A percentile compares a stretch with the other conserved stretches of the same genome.
Conservation (phyloP, 2,797 vertebrate species). For the Leptoclinus maculatus region DNA sequence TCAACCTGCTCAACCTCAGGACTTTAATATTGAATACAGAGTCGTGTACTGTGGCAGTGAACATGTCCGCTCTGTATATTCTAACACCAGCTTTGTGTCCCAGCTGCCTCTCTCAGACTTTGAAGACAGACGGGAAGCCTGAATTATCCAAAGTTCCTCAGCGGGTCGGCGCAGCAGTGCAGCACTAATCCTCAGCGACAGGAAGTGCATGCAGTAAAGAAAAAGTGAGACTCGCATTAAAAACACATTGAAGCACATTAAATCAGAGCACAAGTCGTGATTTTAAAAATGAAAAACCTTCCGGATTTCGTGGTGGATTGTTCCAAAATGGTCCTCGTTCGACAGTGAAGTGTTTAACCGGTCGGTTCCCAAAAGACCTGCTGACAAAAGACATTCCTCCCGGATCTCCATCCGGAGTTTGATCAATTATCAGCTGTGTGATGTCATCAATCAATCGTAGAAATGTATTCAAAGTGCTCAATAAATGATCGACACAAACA, state of each 20-base stretch:
- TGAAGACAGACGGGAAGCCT: conserved; percentile 12
- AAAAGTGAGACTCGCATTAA: background rate
- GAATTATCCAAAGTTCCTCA: conserved; percentile 45
- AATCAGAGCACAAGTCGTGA: background rate
- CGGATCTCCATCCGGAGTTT: too few species aligned
- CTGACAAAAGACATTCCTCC: conserved; percentile 8
- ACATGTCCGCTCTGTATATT: background rate
- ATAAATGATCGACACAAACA: too few species aligned
- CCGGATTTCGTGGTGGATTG: background rate
- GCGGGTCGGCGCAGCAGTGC: conserved; percentile 18
- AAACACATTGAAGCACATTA: conserved; percentile 10
- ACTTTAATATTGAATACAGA: background rate
- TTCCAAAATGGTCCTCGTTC: background rate
- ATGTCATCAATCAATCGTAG: too few species aligned
- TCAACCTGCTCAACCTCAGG: background rate
- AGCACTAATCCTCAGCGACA: conserved; percentile 56
- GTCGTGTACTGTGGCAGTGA: background rate
- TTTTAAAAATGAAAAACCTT: background rate
- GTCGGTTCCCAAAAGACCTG: conserved; percentile 5
- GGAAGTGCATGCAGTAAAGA: conserved; percentile 29
- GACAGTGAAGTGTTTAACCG: background rate
- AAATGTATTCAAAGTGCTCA: too few species aligned
- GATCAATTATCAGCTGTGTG: too few species aligned
- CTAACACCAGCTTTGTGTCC: conserved; percentile 7
- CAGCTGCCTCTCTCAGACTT: conserved; percentile 30